Base-by-base conservation (phyloP, 2,888 invertebrate genomes). In the Cephus nigrinus region DNA sequence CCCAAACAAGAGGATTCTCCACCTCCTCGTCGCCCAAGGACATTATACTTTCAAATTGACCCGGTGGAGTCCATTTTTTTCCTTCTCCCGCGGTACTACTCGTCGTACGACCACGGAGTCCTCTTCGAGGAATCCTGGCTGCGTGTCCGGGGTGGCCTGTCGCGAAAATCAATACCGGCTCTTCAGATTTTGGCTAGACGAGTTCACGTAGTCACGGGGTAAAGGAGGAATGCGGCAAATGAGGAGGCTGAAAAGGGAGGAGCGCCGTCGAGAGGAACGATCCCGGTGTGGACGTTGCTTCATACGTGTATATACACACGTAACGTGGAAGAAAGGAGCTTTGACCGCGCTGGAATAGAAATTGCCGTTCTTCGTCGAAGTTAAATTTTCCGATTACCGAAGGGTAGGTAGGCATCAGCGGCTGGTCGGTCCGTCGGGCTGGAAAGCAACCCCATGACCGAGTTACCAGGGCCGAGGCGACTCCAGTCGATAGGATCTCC, bases 281-380 rank as follows among this genome's bases (percentile, higher is more conserved):
- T 35, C 32, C 15, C 3, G 36, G 11, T 9, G n/a, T 12, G 12
- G n/a, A 35, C 36, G 23, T 9, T 11, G 9, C 55, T 55, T 15
- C 15, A 40, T 23, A 9, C 23, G 9, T 55, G 1, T 55, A 9
- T 40, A 23, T 23, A 15, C 5, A 40, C 15, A 55, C 9, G 1
- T 55, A 55, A 9, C 9, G 9, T 23, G 23, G 0, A 55, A 73
- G 40, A 69, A 36, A 34, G 30, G 40, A 68, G 55, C 75, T 80
- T 69, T 74, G 80, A 80, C 78, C 78, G 74, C 55, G 75, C 79
- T 36, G 40, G 75, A 76, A 81, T 77, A 81, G 77, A 78, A 81
- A 76, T 81, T 75, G 77, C 34, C 75, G 71, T 36, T 12, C 74
- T 76, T 74, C 55, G 74, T 36, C 31, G 36, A 34, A 32, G 75